A percentile compares a stretch with the other conserved stretches of the same genome.
phyloP scores from a whole-genome alignment of 2,797 vertebrate species.

The Ctenochaetus hawaiiensis region DNA sequence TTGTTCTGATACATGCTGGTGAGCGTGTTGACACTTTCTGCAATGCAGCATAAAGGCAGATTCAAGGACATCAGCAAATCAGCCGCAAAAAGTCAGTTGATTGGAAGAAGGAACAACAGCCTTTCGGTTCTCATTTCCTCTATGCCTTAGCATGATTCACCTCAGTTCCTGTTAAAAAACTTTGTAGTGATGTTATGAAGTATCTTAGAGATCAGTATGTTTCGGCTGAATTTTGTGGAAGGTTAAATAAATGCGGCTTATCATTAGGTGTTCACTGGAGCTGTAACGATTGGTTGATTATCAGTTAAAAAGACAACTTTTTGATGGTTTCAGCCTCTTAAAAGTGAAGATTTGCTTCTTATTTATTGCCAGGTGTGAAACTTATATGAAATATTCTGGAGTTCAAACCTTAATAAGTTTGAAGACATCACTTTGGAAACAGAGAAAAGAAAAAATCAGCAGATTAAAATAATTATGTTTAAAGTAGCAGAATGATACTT shows the following conservation, averaged over 20 bases:
- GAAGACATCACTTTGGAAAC: no score
- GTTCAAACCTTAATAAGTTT: neutral
- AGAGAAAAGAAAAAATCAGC: no score
- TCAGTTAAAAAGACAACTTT: neutral
- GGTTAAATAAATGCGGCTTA: no score
- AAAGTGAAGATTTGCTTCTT: no score
- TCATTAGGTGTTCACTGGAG: neutral
- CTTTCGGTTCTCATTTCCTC: constrained; percentile 36
- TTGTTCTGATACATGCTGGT: constrained; percentile 9
- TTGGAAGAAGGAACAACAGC: neutral
- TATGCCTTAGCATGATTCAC: neutral
- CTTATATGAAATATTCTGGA: no score
- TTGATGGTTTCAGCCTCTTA: neutral
- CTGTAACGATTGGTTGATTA: neutral
- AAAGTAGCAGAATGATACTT: neutral
- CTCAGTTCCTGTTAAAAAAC: constrained; percentile 13
- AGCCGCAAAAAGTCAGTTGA: neutral
- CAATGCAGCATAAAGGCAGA: constrained; percentile 2
- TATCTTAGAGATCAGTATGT: no score
- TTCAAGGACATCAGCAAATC: neutral
- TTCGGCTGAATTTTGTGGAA: neutral
- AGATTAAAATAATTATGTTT: neutral
- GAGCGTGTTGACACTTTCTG: neutral
- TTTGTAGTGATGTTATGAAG: no score
- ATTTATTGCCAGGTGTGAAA: no score